Conservation (phyloP, 2,797 vertebrate genomes). For the Sebastolobus altivelis region DNA sequence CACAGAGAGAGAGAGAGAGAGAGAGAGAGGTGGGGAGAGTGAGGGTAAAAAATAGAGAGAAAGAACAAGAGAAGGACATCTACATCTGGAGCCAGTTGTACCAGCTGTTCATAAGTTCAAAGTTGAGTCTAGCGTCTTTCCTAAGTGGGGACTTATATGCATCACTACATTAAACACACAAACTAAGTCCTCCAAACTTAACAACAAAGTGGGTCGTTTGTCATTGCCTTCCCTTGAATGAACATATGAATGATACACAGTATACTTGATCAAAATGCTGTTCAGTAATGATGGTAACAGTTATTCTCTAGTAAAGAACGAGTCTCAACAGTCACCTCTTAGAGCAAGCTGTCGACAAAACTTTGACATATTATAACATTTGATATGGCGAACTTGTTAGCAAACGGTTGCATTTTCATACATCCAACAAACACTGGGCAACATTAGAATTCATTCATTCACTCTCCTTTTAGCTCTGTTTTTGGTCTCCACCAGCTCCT, state of each 20-base stretch:
- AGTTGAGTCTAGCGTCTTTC: not conserved
- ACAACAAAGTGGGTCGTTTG: too few species aligned
- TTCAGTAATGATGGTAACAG: not conserved
- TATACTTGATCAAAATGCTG: not conserved
- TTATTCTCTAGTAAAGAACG: not conserved
- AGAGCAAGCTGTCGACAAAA: too few species aligned
- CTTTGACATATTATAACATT: not conserved
- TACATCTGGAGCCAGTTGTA: conserved; percentile 8
- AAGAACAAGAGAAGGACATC: not conserved
- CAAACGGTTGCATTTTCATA: too few species aligned
- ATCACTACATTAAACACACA: not conserved
- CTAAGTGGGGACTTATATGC: not conserved
- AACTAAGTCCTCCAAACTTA: not conserved
- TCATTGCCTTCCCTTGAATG: too few species aligned
- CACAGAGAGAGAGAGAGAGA: conserved; percentile 10
- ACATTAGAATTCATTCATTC: not conserved
- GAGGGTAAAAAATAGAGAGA: not conserved
- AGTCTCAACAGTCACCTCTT: not conserved
- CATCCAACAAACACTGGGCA: too few species aligned
- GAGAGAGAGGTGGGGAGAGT: not conserved
- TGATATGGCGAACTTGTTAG: not conserved
- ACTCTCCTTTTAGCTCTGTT: not conserved
- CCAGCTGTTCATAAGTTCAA: conserved; percentile 27
- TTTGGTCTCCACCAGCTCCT: not conserved
- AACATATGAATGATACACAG: not conserved